These are phyloP conservation scores for Danio albolineatus DNA, from an alignment of 2,797 vertebrate species.

Conservation along the genomic window DNA sequence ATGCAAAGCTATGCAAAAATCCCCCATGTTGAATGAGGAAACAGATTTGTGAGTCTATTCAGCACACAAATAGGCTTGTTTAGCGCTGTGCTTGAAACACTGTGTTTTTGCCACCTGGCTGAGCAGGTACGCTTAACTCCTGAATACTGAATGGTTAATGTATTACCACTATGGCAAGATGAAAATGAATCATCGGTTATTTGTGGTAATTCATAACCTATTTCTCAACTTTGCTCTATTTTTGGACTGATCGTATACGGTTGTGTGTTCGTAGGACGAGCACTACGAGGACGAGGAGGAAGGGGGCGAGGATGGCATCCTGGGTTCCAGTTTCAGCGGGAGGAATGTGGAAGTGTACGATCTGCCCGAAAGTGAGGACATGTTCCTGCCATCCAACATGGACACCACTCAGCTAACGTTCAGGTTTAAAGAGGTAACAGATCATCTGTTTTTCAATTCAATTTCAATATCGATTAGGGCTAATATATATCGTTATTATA, in stretches of 20 bases:
- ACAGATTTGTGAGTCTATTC: not conserved
- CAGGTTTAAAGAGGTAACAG: conserved; percentile 89
- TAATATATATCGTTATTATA: too few relatives aligned
- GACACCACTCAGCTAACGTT: conserved; percentile 86
- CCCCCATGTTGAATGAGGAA: conserved; percentile 8
- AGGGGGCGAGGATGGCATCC: conserved; percentile 80
- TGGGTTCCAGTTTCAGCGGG: conserved; percentile 84
- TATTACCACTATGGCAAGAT: not conserved
- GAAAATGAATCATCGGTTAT: too few relatives aligned
- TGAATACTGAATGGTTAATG: not conserved
- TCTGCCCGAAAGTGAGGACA: conserved; percentile 85
- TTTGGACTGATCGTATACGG: not conserved
- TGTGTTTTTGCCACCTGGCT: not conserved
- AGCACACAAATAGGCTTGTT: not conserved
- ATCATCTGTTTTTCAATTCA: not conserved
- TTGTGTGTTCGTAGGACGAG: conserved; percentile 81
- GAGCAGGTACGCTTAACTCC: not conserved
- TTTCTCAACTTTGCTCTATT: not conserved
- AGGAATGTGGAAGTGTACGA: conserved; percentile 86
- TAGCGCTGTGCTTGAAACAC: not conserved
- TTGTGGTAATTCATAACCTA: not conserved
- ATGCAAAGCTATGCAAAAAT: conserved; percentile 47
- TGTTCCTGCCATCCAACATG: conserved; percentile 86
- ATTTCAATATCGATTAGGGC: too few relatives aligned
- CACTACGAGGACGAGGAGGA: conserved; percentile 83